Base-by-base conservation (phyloP, 2,888 invertebrate species). In the Anoplius nigerrimus region DNA sequence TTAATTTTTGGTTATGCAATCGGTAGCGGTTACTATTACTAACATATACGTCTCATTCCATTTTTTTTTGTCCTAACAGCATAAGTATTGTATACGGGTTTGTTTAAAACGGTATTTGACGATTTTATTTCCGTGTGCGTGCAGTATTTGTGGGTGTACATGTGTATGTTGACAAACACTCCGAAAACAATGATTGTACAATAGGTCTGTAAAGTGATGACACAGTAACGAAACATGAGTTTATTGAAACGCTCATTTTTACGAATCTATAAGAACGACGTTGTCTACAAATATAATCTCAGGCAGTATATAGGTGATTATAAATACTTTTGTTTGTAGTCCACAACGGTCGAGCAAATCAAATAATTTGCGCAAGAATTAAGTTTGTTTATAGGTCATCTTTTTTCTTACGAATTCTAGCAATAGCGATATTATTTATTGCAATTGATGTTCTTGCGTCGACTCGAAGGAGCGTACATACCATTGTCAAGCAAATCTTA, bases 351-450 rank as follows among this genome's bases (percentile, higher is more conserved):
- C n/a, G 48, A 48, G 8, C 16, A 48, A 48, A 48, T 18, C 48
- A 48, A 48, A 48, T 48, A 48, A 6, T 48, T 48, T 48, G 16
- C 13, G 18, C 34, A 48, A 16, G n/a, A 18, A 48, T 48, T 48
- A 2, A 46, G 15, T 46, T 48, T 48, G 48, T 48, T 48, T 48
- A 16, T 48, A 48, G n/a, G n/a, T 18, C 16, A 24, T 6, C 6
- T 34, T 11, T 34, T 48, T 48, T n/a, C n/a, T 18, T 48, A 48
- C 13, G n/a, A 18, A 16, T 18, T 16, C 16, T 48, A 48, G 48
- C 18, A 18, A 48, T 48, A 48, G 48, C 11, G 18, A 18, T 48
- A 48, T 48, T 34, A 48, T 48, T 48, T 48, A 48, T 48, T 48
- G 48, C 48, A 48, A 48, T 48, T 48, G 18, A 48, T 48, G 48